Evolutionary conservation across 2,797 vertebrate species (phyloP).

Genomic region (Enteromius thamalakanensis): DNA sequence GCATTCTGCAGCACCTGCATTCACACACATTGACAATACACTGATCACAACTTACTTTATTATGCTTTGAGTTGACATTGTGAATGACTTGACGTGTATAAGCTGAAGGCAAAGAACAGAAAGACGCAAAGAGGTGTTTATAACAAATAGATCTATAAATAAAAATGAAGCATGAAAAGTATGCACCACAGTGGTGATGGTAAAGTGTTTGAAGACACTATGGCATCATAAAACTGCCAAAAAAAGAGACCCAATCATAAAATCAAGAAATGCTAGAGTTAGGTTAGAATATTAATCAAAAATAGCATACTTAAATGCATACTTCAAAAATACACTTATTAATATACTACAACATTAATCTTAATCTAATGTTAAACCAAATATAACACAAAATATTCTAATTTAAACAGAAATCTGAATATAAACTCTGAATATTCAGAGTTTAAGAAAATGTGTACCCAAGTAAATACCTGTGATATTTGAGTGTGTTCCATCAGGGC

Average conservation of each 20-base stretch:
- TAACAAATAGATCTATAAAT: not conserved
- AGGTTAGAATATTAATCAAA: not conserved
- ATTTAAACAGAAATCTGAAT: not conserved
- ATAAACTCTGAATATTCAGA: not conserved
- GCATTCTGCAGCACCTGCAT: slow-evolving; percentile 76
- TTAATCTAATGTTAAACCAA: not conserved
- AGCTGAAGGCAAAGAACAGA: slow-evolving; percentile 26
- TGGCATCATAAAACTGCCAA: not conserved
- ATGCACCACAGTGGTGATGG: not conserved
- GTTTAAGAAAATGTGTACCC: not conserved
- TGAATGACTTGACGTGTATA: not conserved
- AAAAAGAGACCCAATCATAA: not conserved
- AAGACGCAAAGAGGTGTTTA: not conserved
- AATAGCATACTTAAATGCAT: not conserved
- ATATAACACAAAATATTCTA: not conserved
- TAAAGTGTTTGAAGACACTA: not conserved
- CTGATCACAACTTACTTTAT: slow-evolving; percentile 16
- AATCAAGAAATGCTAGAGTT: not conserved
- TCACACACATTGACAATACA: slow-evolving; percentile 6
- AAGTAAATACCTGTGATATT: slow-evolving; percentile 77
- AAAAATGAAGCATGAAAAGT: not conserved
- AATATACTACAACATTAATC: too few relatives aligned
- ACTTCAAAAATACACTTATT: not conserved
- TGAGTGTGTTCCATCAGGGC: slow-evolving; percentile 79
- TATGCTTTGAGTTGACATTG: slow-evolving; percentile 26